Base-by-base conservation (phyloP, 2,797 vertebrate genomes). In the Champsocephalus gunnari region DNA sequence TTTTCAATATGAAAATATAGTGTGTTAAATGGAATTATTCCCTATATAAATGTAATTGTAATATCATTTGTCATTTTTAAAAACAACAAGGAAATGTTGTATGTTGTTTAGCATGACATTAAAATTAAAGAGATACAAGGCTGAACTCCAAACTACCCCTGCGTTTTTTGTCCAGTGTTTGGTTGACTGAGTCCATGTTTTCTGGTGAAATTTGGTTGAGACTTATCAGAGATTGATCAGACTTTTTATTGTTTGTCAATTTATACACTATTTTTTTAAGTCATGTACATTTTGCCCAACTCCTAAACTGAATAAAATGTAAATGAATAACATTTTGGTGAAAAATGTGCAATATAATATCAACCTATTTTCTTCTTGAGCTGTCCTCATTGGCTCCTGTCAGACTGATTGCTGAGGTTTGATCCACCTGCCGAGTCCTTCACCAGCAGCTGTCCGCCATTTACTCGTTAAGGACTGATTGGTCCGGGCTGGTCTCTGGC, bases 381-480 rank as follows among this genome's bases (percentile, higher is more conserved):
- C 14, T 24, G 9, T 47, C 10, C 21, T 5, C 45, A 47, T 24
- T 34, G 21, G 28, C 11, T 63, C 47, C 6, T 53, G 24, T 54
- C 21, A n/a, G 5, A 54, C 14, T 28, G 28, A 50, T 4, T 41
- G 53, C 32, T 47, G 13, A 56, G 13, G 4, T 12, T 50, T 44
- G 53, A 53, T 13, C 43, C 12, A 24, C 49, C 19, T 56, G 17
- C 28, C 38, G 43, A 44, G 54, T 34, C 14, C 13, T 9, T 64
- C 50, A 48, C 5, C 58, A 44, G 3, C 80, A 87, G 78, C 64
- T 81, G 82, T 34, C 1, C 10, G 43, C 57, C 0, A 2, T 83
- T 71, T 43, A 10, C 47, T 80, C 13, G 0, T 78, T 68, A 67
- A 43, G 6, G 19, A 66, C 19, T 77, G 71, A 77, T 77, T 83